These are phyloP conservation scores for Aromia moschata DNA, from an alignment of 2,888 invertebrate species.

Conservation along the genomic window DNA sequence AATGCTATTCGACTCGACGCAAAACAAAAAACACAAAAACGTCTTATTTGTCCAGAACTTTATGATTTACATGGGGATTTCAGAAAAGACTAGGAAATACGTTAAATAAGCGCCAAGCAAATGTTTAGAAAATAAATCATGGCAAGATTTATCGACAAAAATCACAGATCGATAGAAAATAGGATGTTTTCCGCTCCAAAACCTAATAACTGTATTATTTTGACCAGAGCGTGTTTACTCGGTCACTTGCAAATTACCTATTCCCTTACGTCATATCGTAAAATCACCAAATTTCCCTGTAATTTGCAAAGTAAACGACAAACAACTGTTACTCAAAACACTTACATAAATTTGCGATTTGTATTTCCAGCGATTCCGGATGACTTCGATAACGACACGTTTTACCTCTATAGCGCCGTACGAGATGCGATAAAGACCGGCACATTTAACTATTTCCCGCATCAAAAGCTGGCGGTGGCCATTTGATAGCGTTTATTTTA, in stretches of 20 bases:
- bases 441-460: not conserved
- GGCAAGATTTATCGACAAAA: no score
- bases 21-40: no score
- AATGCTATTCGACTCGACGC: no score
- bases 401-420: no score
- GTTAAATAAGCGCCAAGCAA: no score
- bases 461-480: not conserved
- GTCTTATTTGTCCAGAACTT: no score
- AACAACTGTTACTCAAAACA: not conserved
- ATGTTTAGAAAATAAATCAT: no score
- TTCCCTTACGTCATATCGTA: not conserved
- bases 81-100: no score
- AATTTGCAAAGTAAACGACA: not conserved
- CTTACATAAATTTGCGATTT: not conserved
- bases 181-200: not conserved
- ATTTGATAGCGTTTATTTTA: constrained; percentile 11
- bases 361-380: no score
- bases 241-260: not conserved
- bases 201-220: not conserved
- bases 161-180: not conserved
- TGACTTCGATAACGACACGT: no score
- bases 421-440: not conserved
- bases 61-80: no score
- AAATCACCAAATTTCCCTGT: not conserved
- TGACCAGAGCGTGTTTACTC: not conserved